Conservation (phyloP, 2,888 invertebrate genomes). For the Caenorhabditis sp. region DNA sequence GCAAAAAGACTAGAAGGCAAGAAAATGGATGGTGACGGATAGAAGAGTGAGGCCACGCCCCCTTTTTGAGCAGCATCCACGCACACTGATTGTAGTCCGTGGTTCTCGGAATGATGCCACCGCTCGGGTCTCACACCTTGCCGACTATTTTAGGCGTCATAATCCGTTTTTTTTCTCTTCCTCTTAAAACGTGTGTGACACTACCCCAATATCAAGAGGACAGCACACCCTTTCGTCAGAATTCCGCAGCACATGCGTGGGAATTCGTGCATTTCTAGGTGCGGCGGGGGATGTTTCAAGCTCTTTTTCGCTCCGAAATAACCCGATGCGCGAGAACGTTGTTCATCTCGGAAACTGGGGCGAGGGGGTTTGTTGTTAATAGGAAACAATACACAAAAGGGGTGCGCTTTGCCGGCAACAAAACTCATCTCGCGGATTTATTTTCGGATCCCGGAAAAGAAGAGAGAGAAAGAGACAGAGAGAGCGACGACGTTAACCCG, state of each 20-base stretch:
- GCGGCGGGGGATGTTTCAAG: no score
- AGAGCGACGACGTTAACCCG: neutral
- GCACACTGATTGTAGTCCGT: constrained; percentile 39
- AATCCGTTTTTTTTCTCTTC: constrained; percentile 25
- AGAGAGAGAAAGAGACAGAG: neutral
- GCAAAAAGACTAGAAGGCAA: neutral
- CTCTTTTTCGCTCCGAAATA: no score
- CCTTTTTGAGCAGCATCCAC: neutral
- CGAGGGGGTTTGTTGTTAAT: no score
- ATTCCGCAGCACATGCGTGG: no score
- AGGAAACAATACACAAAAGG: no score
- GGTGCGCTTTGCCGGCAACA: constrained; percentile 38
- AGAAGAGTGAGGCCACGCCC: constrained; percentile 13
- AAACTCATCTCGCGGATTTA: constrained; percentile 47
- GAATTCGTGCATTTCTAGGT: no score
- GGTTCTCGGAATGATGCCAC: constrained; percentile 43
- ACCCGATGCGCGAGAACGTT: no score
- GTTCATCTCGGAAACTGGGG: no score
- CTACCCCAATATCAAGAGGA: constrained; percentile 10
- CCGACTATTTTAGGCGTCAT: constrained; percentile 38
- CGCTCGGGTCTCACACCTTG: constrained; percentile 30
- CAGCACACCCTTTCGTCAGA: constrained; percentile 42
- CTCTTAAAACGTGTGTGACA: constrained; percentile 22
- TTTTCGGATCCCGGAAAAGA: constrained; percentile 6
- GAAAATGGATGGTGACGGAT: neutral